phyloP scores from a whole-genome alignment of 2,113 vertebrate species.

The Nycticryphes semicollaris region DNA sequence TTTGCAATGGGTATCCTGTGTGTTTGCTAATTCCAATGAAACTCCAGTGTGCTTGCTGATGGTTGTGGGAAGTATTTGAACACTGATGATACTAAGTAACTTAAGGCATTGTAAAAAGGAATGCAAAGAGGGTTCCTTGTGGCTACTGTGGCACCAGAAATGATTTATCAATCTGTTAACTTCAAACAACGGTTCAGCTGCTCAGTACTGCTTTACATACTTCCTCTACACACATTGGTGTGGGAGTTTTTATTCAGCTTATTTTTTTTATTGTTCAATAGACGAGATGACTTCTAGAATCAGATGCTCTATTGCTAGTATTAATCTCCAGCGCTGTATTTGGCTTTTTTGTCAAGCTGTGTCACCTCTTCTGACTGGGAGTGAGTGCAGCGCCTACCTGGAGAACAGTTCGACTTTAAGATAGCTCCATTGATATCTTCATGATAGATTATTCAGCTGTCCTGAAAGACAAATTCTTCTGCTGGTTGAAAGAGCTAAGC shows the following conservation, averaged over 20 bases:
- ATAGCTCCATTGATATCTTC: background rate
- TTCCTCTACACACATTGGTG: background rate
- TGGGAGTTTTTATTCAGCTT: background rate
- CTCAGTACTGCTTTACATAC: background rate
- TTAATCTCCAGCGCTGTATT: background rate
- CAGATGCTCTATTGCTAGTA: background rate
- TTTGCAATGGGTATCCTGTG: rapidly evolving
- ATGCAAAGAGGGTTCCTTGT: rapidly evolving
- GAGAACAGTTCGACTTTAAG: background rate
- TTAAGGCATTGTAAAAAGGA: background rate
- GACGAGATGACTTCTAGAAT: background rate
- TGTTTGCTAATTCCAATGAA: background rate
- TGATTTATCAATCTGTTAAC: background rate
- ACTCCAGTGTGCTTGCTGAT: background rate
- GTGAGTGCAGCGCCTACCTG: background rate
- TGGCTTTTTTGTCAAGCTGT: background rate
- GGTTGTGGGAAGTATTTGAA: background rate
- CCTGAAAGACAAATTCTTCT: background rate
- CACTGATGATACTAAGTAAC: background rate
- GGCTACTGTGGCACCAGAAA: background rate
- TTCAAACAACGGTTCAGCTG: background rate
- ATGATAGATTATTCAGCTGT: background rate
- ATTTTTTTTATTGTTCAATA: background rate
- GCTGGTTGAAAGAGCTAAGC: background rate
- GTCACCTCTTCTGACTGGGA: background rate